Base-by-base conservation (phyloP, 2,888 invertebrate genomes). In the Eilema depressum region DNA sequence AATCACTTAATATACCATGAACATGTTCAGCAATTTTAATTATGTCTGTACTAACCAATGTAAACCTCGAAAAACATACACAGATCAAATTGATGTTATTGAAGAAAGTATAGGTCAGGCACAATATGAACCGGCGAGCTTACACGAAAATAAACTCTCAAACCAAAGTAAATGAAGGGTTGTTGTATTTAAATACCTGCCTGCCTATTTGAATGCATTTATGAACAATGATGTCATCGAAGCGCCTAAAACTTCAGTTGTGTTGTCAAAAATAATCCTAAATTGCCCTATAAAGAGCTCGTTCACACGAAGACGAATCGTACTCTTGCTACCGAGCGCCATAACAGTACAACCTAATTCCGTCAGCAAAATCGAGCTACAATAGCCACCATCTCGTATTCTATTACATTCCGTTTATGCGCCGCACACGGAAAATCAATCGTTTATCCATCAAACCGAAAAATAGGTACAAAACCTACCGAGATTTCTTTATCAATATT, bases 341-440 rank as follows among this genome's bases (percentile, higher is more conserved):
- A n/a, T n/a, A n/a, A n/a, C 5, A 25, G 14, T 59, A 63, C 17
- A 68, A 63, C 33, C 75, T 68, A 70, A 76, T 77, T 76, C 77
- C 79, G 81, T 83, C 83, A 81, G 83, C 82, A 80, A 79, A 77
- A 82, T 81, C 69, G 76, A 76, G 79, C 74, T 75, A 71, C 82
- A 77, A 81, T 81, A 73, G 78, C 63, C 74, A 74, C 79, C 70
- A 71, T 76, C 63, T 76, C 59, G 65, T 77, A 74, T 82, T 83
- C 77, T 81, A 76, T 74, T 70, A 78, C 66, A 78, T 78, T 81
- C 70, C 66, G 70, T 57, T n/a, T 77, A 76, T 70, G 63, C 71
- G 73, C 68, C 64, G 68, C 77, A 69, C 69, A 73, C 72, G 74
- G 72, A 74, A 75, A 83, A 81, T 76, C 70, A 66, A 72, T 78